These are phyloP conservation scores for Caiman crocodilus DNA, from an alignment of 2,797 vertebrate genomes.

Conservation along the genomic window DNA sequence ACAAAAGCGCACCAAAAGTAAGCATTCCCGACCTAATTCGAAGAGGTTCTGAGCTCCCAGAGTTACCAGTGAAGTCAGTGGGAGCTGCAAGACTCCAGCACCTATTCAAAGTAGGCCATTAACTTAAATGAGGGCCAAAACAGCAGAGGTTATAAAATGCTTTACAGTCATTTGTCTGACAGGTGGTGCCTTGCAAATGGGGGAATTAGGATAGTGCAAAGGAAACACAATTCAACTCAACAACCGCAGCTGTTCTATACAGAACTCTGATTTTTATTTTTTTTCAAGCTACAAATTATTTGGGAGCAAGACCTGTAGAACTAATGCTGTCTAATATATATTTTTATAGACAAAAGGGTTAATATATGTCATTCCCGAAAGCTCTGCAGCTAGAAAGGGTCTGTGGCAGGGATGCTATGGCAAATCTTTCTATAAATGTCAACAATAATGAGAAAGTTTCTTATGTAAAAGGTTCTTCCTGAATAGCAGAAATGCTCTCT, in stretches of 20 bases:
- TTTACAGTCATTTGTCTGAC: slow-evolving; percentile 1
- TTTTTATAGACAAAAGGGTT: background rate
- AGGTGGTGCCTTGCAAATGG: background rate
- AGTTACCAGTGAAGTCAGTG: background rate
- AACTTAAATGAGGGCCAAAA: background rate
- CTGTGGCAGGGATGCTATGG: background rate
- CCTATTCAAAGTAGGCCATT: background rate
- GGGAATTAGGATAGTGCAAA: background rate
- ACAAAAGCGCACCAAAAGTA: background rate
- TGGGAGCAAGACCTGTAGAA: background rate
- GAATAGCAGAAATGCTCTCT: background rate
- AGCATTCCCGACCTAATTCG: background rate
- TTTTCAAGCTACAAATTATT: background rate
- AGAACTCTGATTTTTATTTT: background rate
- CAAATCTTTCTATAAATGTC: background rate
- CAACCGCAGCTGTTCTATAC: background rate
- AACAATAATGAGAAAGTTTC: background rate
- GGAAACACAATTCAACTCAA: background rate
- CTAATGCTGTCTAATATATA: background rate
- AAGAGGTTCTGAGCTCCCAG: background rate
- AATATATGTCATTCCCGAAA: background rate
- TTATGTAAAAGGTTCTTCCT: background rate
- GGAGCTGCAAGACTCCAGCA: background rate
- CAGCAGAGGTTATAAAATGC: background rate
- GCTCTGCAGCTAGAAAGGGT: background rate